phyloP scores from a whole-genome alignment of 2,888 invertebrate genomes.

The Hymenopus coronatus region DNA sequence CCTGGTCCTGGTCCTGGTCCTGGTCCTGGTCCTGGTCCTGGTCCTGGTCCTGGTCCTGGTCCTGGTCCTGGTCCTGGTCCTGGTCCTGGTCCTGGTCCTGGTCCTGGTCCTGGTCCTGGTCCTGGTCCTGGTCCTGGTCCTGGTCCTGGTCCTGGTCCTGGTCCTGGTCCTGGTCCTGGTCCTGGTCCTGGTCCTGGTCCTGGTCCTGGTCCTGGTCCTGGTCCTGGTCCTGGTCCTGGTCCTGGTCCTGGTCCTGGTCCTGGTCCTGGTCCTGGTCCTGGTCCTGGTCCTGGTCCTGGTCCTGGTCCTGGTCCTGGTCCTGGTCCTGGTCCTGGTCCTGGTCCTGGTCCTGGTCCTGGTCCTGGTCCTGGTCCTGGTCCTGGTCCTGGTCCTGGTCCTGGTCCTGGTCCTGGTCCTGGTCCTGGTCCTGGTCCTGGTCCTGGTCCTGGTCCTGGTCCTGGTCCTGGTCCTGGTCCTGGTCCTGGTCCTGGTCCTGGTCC shows the following conservation, averaged over 20 bases:
- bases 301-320: constrained; percentile 5
- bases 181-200: not conserved
- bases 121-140: constrained; percentile 4
- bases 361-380: too few relatives aligned
- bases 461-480: too few relatives aligned
- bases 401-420: too few relatives aligned
- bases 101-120: constrained; percentile 7
- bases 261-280: constrained; percentile 4
- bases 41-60: constrained; percentile 8
- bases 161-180: constrained; percentile 4
- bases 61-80: constrained; percentile 8
- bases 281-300: constrained; percentile 7
- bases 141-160: not conserved
- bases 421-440: too few relatives aligned
- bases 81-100: constrained; percentile 9
- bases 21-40: constrained; percentile 8
- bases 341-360: too few relatives aligned
- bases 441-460: too few relatives aligned
- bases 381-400: too few relatives aligned
- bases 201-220: constrained; percentile 5
- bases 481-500: too few relatives aligned
- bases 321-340: constrained; percentile 10
- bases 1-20: constrained; percentile 8
- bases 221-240: not conserved
- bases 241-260: constrained; percentile 2